phyloP scores from a whole-genome alignment of 2,888 invertebrate genomes.

The Marasmarcha lunaedactyla region DNA sequence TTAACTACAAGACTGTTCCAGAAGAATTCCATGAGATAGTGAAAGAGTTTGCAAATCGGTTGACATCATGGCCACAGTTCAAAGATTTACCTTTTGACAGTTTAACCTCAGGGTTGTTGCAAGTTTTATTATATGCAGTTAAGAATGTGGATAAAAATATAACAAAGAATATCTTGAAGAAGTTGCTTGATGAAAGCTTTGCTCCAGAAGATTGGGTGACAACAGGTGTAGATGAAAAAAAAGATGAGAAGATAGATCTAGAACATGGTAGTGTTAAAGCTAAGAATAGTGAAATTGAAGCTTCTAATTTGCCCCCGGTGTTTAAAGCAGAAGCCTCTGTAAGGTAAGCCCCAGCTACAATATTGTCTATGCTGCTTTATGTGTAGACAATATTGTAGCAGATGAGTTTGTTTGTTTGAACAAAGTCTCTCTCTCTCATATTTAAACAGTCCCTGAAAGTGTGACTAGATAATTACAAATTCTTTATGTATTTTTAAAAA shows the following conservation, averaged over 20 bases:
- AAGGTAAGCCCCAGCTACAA: conserved; percentile 36
- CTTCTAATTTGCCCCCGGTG: conserved; percentile 64
- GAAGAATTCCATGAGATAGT: conserved; percentile 73
- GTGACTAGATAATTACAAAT: no score
- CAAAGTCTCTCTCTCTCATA: no score
- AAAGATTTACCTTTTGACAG: conserved; percentile 77
- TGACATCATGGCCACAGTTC: conserved; percentile 83
- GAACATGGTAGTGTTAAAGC: conserved; percentile 12
- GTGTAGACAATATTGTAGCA: no score
- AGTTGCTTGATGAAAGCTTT: conserved; percentile 75
- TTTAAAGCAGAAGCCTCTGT: conserved; percentile 74
- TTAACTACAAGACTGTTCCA: conserved; percentile 62
- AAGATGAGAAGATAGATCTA: conserved; percentile 22
- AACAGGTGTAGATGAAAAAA: conserved; percentile 27
- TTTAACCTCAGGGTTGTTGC: conserved; percentile 78
- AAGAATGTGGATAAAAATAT: conserved; percentile 70
- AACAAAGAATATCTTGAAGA: conserved; percentile 65
- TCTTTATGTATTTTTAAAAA: no score
- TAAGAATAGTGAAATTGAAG: conserved; percentile 1
- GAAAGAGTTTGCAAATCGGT: conserved; percentile 72
- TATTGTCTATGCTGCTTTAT: no score
- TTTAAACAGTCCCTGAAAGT: no score
- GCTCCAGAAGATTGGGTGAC: conserved; percentile 47
- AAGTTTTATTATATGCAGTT: conserved; percentile 73
- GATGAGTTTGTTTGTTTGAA: no score